Base-by-base conservation (phyloP, 2,888 invertebrate species). In the Diarsia dahlii region DNA sequence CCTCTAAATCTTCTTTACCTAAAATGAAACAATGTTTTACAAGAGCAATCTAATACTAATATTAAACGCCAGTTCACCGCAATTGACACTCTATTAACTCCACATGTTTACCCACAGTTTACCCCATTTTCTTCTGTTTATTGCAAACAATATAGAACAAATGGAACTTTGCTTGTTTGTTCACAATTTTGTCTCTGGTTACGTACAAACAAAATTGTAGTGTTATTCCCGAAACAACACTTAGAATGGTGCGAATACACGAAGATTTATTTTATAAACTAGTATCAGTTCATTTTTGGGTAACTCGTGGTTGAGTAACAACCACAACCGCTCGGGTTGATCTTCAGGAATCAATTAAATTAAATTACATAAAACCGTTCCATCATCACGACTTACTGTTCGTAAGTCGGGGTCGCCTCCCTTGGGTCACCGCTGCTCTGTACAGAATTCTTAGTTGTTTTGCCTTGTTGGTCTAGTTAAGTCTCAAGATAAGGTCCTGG, bases 51-150 rank as follows among this genome's bases (percentile, higher is more conserved):
- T 63, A 34, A 68, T n/a, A 60, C 18, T 56, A 56, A 69, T 50
- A 65, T 45, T 23, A 71, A 10, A 68, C 54, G 50, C 39, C 69
- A 71, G 62, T 76, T 66, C 34, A 71, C 45, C 28, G 48, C 28
- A 63, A 46, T 64, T 73, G 69, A 84, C 71, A 74, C 39, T 28
- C 60, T 48, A 76, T 84, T 84, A 69, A 34, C 39, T 70, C 13
- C 48, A 74, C 28, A 48, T 74, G 69, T 84, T 84, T 84, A 70
- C 63, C 2, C n/a, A n/a, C n/a, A 63, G 63, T 63, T 63, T 45
- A 45, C 69, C 45, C 63, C 56, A 84, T 84, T 74, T 70, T 60
- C 65, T 76, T 71, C 45, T 50, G 58, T 69, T 76, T 71, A 63
- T 79, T 67, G n/a, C 67, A 39, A 66, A 82, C 68, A 80, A 60